phyloP scores from a whole-genome alignment of 2,797 vertebrate genomes.

The Myotis findleyi region DNA sequence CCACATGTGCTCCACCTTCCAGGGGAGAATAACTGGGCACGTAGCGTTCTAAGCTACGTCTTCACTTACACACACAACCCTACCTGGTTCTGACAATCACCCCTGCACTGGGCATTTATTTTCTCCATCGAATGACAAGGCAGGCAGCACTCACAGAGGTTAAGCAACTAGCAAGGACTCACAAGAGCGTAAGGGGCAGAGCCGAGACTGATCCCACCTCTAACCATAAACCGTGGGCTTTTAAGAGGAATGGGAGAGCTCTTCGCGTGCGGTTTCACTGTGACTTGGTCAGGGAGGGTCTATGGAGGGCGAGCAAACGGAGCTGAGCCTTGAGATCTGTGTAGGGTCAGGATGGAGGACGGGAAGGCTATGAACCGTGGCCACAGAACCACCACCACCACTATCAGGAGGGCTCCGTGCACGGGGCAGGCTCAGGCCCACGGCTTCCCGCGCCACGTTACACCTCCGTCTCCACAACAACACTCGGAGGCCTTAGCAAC shows the following conservation, averaged over 20 bases:
- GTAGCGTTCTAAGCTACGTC: not conserved
- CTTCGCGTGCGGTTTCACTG: not conserved
- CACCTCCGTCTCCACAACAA: not conserved
- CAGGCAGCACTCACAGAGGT: not conserved
- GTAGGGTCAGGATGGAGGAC: not conserved
- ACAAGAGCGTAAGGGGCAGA: not conserved
- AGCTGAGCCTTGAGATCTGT: not conserved
- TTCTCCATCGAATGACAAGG: not conserved
- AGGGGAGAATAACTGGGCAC: not conserved
- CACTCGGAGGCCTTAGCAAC: not conserved
- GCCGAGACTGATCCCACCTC: not conserved
- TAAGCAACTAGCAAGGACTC: not conserved
- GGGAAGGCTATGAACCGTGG: not conserved
- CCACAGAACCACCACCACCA: not conserved
- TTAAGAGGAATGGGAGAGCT: not conserved
- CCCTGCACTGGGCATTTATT: not conserved
- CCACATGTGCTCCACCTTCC: not conserved
- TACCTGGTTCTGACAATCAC: not conserved
- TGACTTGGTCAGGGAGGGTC: not conserved
- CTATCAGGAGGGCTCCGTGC: not conserved
- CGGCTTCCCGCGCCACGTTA: not conserved
- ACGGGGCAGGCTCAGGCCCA: not conserved
- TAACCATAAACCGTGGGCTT: not conserved
- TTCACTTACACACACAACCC: not conserved
- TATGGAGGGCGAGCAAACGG: not conserved